Base-by-base conservation (phyloP, 2,888 invertebrate genomes). In the Girardia tigrina region DNA sequence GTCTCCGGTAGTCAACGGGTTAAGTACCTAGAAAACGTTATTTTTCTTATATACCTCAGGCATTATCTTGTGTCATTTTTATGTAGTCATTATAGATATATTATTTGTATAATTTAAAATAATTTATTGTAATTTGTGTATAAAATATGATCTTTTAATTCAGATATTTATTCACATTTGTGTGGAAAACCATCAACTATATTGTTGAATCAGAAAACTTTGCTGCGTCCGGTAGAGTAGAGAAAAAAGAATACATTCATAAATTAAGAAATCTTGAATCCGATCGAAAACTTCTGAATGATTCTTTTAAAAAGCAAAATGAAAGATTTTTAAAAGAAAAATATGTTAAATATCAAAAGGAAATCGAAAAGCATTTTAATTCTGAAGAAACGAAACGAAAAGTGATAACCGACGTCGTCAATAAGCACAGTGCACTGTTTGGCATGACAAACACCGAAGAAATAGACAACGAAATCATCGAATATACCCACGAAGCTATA, bases 151-250 rank as follows among this genome's bases (percentile, higher is more conserved):
- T n/a, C n/a, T 56, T 8, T 56, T 4, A 20, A 56, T 8, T 56
- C 23, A 56, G 56, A 16, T 56, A 20, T 16, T n/a, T 56, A 16
- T 56, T 56, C 23, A 4, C n/a, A 8, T 56, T 56, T 23, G 56
- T 56, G n/a, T 56, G 56, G 8, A 56, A 56, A n/a, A 56, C 56
- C n/a, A 56, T 56, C n/a, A 23, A 56, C n/a, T 56, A 56, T 23
- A 56, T 56, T n/a, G n/a, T 56, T 16, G 56, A 56, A 56, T 56
- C 56, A 2, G 56, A 56, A n/a, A 56, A 56, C n/a, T 56, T 56
- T 16, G 23, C 56, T 56, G 56, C n/a, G 6, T n/a, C n/a, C 23
- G 56, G 23, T 56, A 56, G 23, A 56, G 56, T 56, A 12, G n/a
- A 6, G 23, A 56, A 56, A n/a, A 56, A 56, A 56, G 56, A 56